These are phyloP conservation scores for Drusus annulatus DNA, from an alignment of 1,140 invertebrate species.

Conservation along the genomic window DNA sequence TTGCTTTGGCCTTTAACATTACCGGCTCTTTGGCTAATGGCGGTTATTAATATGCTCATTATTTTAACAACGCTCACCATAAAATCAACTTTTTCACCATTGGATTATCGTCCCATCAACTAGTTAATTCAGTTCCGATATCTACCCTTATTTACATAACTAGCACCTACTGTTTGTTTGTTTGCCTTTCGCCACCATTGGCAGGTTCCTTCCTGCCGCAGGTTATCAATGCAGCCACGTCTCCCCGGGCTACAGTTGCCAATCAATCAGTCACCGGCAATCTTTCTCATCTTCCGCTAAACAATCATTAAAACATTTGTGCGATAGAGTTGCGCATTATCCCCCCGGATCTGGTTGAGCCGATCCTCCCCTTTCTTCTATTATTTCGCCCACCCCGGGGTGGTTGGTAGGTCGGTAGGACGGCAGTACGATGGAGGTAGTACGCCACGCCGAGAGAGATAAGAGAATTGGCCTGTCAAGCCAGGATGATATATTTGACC, in stretches of 20 bases:
- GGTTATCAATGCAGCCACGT: neutral
- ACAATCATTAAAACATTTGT: slow-evolving; percentile 60
- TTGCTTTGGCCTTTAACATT: neutral
- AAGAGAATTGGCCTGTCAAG: slow-evolving; percentile 90
- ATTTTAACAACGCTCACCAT: no score
- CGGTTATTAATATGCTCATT: no score
- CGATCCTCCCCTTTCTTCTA: slow-evolving; percentile 40
- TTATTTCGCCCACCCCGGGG: slow-evolving; percentile 56
- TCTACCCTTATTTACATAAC: no score
- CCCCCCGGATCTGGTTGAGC: slow-evolving; percentile 39
- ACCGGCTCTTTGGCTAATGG: no score
- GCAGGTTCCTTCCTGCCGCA: no score
- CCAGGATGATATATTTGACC: slow-evolving; percentile 89
- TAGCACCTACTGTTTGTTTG: no score
- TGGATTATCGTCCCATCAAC: neutral
- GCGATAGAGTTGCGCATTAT: slow-evolving; percentile 53
- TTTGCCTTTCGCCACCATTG: no score
- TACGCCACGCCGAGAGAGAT: slow-evolving; percentile 75
- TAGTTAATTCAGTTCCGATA: no score
- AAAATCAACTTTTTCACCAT: no score
- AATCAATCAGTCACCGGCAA: slow-evolving; percentile 48
- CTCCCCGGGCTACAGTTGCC: neutral
- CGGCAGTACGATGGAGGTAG: slow-evolving; percentile 52
- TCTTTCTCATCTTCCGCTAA: slow-evolving; percentile 46
- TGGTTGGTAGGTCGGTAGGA: neutral